A percentile compares a stretch with the other conserved stretches of the same genome.
phyloP scores from a whole-genome alignment of 2,113 vertebrate species.

The Amblyornis subalaris region DNA sequence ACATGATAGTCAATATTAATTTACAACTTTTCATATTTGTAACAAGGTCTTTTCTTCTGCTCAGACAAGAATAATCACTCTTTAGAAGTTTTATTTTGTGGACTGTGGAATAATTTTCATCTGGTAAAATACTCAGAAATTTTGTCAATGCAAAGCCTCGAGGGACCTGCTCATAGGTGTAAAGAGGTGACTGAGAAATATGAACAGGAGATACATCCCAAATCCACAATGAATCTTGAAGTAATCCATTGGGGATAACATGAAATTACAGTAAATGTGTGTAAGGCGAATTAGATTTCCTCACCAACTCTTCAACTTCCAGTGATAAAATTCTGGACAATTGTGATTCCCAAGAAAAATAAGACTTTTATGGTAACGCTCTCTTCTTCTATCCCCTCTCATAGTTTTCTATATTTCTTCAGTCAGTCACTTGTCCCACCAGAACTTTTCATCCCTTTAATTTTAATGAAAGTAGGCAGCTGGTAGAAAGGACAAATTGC shows the following conservation, averaged over 20 bases:
- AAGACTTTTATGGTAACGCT: not conserved
- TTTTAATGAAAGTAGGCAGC: not conserved
- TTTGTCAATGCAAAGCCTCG: not conserved
- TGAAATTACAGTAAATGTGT: not conserved
- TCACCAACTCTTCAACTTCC: not conserved
- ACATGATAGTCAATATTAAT: not conserved
- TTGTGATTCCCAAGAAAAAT: not conserved
- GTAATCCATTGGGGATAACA: not conserved
- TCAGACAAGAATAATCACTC: not conserved
- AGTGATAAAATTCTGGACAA: not conserved
- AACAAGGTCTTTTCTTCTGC: not conserved
- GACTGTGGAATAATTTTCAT: not conserved
- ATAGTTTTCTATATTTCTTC: not conserved
- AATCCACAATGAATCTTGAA: not conserved
- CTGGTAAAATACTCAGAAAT: not conserved
- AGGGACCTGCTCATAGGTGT: accelerated
- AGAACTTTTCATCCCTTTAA: not conserved
- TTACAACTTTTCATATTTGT: not conserved
- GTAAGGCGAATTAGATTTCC: not conserved
- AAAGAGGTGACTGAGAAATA: not conserved
- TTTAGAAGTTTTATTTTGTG: not conserved
- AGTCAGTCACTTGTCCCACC: not conserved
- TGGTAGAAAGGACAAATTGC: not conserved
- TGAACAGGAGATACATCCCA: not conserved
- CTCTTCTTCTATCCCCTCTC: not conserved